Conservation (phyloP, 2,113 vertebrate species). For the Odontesthes bonariensis region DNA sequence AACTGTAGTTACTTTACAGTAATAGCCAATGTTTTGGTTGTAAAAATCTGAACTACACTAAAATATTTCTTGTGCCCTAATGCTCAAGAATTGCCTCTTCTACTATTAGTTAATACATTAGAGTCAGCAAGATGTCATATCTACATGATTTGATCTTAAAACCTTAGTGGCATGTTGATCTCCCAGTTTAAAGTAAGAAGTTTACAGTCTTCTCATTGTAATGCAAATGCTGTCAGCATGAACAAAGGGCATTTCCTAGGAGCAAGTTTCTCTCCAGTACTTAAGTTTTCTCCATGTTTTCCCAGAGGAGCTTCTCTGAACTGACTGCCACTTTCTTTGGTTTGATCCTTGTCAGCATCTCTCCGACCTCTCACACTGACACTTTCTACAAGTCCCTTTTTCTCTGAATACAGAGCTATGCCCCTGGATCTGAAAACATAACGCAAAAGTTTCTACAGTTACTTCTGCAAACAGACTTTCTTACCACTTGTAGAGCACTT, state of each 20-base stretch:
- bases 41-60: too few relatives aligned
- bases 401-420: constrained; percentile 5
- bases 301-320: constrained; percentile 6
- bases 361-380: neutral
- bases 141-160: neutral
- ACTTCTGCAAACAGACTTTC: constrained; percentile 12
- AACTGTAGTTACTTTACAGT: neutral
- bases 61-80: too few relatives aligned
- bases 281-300: neutral
- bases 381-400: neutral
- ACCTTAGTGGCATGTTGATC: neutral
- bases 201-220: neutral
- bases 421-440: neutral
- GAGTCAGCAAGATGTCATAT: neutral
- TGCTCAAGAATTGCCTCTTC: neutral
- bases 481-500: neutral
- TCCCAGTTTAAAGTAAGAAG: neutral
- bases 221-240: constrained; percentile 15
- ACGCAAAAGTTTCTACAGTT: neutral
- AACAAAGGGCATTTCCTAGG: constrained; percentile 10
- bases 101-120: neutral
- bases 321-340: constrained; percentile 1
- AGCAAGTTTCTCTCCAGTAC: constrained; percentile 17
- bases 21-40: neutral
- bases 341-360: constrained; percentile 11